Base-by-base conservation (phyloP, 2,113 vertebrate species). In the Thalassarche chlororhynchos region DNA sequence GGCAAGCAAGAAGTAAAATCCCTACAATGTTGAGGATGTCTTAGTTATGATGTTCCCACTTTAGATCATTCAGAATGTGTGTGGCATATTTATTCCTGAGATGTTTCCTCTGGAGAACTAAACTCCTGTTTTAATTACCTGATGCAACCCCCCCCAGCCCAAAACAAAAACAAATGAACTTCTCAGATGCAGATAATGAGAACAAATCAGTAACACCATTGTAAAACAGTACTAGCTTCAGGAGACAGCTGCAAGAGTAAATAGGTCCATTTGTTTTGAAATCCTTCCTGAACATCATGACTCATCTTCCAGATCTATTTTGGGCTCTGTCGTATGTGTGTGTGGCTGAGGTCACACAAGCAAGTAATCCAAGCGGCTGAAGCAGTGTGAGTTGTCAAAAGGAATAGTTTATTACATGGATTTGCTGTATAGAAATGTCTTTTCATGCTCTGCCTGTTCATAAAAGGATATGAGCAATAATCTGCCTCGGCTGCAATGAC, bases 261-360 rank as follows among this genome's bases (percentile, higher is more conserved):
- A 96, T 96, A 82, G 71, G 85, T 96, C 55, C 92, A 96, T 94
- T 97, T 96, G 89, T 96, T 97, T 96, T 87, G 64, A 97, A 96
- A 97, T 92, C 91, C 38, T 96, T 97, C 92, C 89, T 95, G 96
- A 94, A 71, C 82, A 91, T 79, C 83, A 80, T 97, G 97, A 97
- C 91, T 97, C 97, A 98, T 94, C 80, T 82, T 89, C 80, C 17
- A 8, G 52, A 95, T 91, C 89, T 97, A 93, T 97, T 97, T 80
- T 93, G 79, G 87, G 76, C 83, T 91, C 70, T 93, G 89, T 90
- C 54, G 49, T 92, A 78, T 77, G 29, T 68, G 46, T 90, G 52
- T 81, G 64, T 84, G 52, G 44, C 66, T 93, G 95, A 97, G 89
- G 95, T 96, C 92, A 90, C 86, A 94, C 49, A 83, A 90, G 54